Base-by-base conservation (phyloP, 2,113 vertebrate genomes). In the Passer montanus region DNA sequence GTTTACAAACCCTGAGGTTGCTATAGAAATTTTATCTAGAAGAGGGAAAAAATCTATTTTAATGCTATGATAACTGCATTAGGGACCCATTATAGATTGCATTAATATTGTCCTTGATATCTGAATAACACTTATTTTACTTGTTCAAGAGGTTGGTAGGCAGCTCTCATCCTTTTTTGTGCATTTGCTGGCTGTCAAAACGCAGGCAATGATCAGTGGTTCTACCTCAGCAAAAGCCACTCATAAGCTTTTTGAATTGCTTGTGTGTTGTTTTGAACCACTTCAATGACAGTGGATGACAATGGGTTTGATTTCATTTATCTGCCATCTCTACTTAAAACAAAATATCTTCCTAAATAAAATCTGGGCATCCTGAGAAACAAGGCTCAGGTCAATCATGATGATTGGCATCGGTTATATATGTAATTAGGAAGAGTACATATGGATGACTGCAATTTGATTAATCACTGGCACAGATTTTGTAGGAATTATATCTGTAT, bases 141-240 rank as follows among this genome's bases (percentile, higher is more conserved):
- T 96, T 98, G 91, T 93, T 98, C 97, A 78, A 96, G 79, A 58
- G 94, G 95, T 80, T 98, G 83, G 64, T 98, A 93, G 86, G 99
- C 98, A 76, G 98, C 98, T 95, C 97, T 98, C 77, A 97, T 96
- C 81, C 96, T 98, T 89, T 99, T 98, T 70, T 99, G 98, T 84
- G 97, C 50, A 64, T 98, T 98, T 75, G 98, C 94, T 52, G 98
- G 96, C 60, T 99, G 96, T 73, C 86, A 96, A 69, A 98, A 97
- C 87, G 99, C 95, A 53, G 98, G 96, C 22, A 97, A n/a, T 19
- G 97, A 96, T 64, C 98, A 98, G 93, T 98, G 97, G 43, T 96
- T 93, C 60, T 97, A 97, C 24, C 66, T 66, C 41, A 67, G 50
- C 60, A 95, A 75, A 92, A 90, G 43, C 75, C 76, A 56, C 20